These are phyloP conservation scores for Rattus norvegicus DNA, from an alignment of 2,113 vertebrate genomes.

Conservation along the genomic window DNA sequence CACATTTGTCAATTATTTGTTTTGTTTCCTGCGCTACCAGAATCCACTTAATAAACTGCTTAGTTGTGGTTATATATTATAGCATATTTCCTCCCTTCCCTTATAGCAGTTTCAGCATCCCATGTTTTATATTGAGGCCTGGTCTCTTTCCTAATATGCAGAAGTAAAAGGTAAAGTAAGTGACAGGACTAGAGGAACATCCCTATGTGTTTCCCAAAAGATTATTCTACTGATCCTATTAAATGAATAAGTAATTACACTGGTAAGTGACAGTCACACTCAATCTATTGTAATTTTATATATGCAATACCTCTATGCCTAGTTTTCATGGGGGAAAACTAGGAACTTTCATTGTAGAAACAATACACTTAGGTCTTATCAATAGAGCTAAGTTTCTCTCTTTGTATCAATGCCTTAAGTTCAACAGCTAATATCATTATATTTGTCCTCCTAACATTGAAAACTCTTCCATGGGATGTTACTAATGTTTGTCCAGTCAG, in stretches of 20 bases:
- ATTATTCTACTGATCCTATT: not conserved
- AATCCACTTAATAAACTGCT: not conserved
- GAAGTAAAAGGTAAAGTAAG: not conserved
- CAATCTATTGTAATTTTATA: not conserved
- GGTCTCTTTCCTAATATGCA: not conserved
- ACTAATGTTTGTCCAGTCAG: not conserved
- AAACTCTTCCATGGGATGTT: not conserved
- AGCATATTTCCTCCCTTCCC: not conserved
- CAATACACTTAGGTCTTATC: not conserved
- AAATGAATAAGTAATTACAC: not conserved
- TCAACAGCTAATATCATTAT: not conserved
- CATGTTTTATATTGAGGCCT: not conserved
- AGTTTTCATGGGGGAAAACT: conserved; percentile 44
- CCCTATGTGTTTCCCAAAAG: not conserved
- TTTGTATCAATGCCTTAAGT: not conserved
- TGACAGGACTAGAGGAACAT: not conserved
- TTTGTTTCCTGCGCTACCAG: not conserved
- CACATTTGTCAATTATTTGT: not conserved
- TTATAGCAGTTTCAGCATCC: not conserved
- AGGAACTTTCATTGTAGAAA: conserved; percentile 29
- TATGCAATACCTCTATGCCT: not conserved
- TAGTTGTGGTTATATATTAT: not conserved
- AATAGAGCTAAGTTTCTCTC: not conserved
- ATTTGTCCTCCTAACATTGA: not conserved
- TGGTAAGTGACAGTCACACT: not conserved